These are phyloP conservation scores for Orthosia gothica DNA, from an alignment of 2,888 invertebrate species.

Conservation along the genomic window DNA sequence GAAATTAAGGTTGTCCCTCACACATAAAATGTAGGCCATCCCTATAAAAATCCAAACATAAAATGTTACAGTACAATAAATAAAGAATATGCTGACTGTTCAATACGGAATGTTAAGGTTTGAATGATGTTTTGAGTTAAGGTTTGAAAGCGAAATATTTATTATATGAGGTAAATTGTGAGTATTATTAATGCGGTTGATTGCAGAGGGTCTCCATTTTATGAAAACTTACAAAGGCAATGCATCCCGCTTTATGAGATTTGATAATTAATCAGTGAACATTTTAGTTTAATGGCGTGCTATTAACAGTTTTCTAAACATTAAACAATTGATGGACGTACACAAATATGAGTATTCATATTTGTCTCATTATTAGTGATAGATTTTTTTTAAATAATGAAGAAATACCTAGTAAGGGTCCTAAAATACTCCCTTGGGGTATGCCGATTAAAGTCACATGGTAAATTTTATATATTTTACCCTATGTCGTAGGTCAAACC, in stretches of 20 bases:
- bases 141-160: neutral
- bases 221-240: neutral
- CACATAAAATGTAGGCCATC: slow-evolving; percentile 45
- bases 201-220: neutral
- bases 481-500: neutral
- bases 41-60: slow-evolving; percentile 44
- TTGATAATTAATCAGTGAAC: neutral
- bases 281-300: neutral
- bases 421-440: slow-evolving; percentile 24
- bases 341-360: no score
- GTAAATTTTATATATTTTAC: neutral
- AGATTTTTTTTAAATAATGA: neutral
- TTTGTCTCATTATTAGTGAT: neutral
- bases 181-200: neutral
- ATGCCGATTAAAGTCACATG: neutral
- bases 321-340: neutral
- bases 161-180: neutral
- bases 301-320: neutral
- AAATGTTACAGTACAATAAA: slow-evolving; percentile 25
- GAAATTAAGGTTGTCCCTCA: slow-evolving; percentile 52
- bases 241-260: neutral
- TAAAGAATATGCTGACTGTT: slow-evolving; percentile 25
- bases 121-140: neutral
- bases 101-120: neutral
- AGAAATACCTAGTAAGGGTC: neutral